Conservation (phyloP, 2,797 vertebrate species). For the Acrossocheilus fasciatus region DNA sequence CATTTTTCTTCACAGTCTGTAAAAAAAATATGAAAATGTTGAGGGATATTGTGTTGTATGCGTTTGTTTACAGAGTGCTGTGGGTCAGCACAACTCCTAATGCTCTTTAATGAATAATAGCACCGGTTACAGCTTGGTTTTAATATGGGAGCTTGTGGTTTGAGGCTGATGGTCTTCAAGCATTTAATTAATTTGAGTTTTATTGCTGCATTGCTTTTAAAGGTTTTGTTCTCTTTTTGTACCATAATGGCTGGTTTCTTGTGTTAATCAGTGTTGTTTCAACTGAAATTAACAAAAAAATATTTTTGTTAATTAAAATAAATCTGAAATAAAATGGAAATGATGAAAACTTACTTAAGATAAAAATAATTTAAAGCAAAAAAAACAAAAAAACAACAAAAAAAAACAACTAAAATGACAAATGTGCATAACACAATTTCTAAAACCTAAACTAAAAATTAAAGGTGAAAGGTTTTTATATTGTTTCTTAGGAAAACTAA, state of each 20-base stretch:
- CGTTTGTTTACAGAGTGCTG: background rate
- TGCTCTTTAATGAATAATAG: conserved; percentile 3
- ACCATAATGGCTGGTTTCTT: background rate
- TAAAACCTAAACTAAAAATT: too few relatives aligned
- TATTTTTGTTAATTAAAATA: too few relatives aligned
- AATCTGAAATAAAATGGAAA: too few relatives aligned
- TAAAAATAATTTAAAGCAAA: too few relatives aligned
- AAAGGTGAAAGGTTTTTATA: background rate
- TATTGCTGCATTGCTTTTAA: conserved; percentile 13
- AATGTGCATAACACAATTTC: too few relatives aligned
- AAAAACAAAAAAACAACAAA: too few relatives aligned
- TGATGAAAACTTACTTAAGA: too few relatives aligned
- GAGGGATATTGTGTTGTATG: background rate
- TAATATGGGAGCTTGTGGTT: background rate
- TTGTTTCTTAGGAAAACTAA: background rate
- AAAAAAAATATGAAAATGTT: background rate
- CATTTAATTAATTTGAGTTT: background rate
- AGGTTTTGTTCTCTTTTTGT: background rate
- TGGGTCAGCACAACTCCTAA: background rate
- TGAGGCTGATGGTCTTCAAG: background rate
- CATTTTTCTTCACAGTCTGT: background rate
- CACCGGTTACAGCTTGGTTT: background rate
- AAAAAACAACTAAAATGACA: too few relatives aligned
- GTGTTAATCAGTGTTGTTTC: background rate
- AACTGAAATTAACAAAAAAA: background rate